Percentiles rank a stretch among this genome's conserved stretches.
phyloP scores from a whole-genome alignment of 2,113 vertebrate species.

The Cnemophilus loriae region DNA sequence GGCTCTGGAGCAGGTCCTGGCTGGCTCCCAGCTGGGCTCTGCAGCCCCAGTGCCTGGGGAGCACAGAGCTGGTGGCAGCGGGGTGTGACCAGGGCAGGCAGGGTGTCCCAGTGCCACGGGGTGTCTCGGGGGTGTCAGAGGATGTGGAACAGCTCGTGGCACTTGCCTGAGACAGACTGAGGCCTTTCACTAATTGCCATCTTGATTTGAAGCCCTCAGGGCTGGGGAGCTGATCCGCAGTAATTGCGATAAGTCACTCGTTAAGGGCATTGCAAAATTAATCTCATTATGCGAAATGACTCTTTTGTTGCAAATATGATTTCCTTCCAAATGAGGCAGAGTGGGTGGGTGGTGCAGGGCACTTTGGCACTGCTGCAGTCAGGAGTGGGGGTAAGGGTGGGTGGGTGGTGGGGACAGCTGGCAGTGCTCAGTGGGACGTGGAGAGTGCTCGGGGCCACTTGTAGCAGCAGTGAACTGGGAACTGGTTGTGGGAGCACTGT shows the following conservation, averaged over 20 bases:
- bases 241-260: constrained; percentile 16
- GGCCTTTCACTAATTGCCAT: not conserved
- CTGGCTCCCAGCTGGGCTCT: not conserved
- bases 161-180: not conserved
- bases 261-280: constrained; percentile 41
- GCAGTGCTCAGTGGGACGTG: rapidly evolving
- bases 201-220: not conserved
- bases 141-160: not conserved
- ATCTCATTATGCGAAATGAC: constrained; percentile 28
- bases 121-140: not conserved
- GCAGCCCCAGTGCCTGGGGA: not conserved
- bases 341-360: not conserved
- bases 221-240: not conserved
- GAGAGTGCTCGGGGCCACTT: not conserved
- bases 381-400: not conserved
- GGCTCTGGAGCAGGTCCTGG: not conserved
- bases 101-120: not conserved
- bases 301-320: not conserved
- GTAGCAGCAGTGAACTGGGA: not conserved
- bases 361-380: not conserved
- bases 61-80: not conserved
- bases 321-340: not conserved
- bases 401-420: not conserved
- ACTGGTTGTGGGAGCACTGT: not conserved
- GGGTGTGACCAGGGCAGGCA: not conserved